These are phyloP conservation scores for Tretioscincus oriximinensis DNA, from an alignment of 2,113 vertebrate species.

Conservation along the genomic window DNA sequence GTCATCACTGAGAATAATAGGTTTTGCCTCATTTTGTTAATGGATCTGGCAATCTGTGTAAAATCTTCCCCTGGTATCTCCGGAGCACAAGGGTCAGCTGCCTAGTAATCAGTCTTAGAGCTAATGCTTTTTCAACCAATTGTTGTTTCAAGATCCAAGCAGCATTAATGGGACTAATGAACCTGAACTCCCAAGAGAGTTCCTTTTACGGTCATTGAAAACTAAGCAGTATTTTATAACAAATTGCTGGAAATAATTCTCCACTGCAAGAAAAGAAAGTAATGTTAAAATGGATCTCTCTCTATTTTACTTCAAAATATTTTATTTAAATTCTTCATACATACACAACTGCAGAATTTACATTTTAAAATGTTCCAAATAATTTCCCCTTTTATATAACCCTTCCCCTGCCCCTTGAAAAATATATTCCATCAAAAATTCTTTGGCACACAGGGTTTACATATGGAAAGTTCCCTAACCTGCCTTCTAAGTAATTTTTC, in stretches of 20 bases:
- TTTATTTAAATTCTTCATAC: too few species aligned
- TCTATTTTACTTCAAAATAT: background rate
- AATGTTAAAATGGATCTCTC: background rate
- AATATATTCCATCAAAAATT: too few species aligned
- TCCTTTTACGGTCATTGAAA: slow-evolving; percentile 43
- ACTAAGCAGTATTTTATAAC: slow-evolving; percentile 29
- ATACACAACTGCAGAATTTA: too few species aligned
- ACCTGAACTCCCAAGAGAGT: slow-evolving; percentile 36
- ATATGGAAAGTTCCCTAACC: too few species aligned
- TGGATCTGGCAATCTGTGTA: background rate
- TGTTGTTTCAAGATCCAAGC: slow-evolving; percentile 40
- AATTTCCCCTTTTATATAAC: too few species aligned
- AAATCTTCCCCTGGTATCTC: background rate
- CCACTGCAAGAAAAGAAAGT: background rate
- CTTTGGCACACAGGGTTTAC: too few species aligned
- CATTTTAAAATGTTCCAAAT: too few species aligned
- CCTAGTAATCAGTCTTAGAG: slow-evolving; percentile 40
- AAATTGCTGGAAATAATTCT: background rate
- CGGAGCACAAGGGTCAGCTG: background rate
- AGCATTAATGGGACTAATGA: slow-evolving; percentile 60
- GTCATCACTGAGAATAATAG: background rate
- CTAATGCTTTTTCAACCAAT: slow-evolving; percentile 44
- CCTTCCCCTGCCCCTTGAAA: too few species aligned
- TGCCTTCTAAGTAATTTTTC: too few species aligned
- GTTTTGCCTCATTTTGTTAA: background rate